These are phyloP conservation scores for Acanthosoma haemorrhoidale DNA, from an alignment of 2,888 invertebrate genomes.

Conservation along the genomic window DNA sequence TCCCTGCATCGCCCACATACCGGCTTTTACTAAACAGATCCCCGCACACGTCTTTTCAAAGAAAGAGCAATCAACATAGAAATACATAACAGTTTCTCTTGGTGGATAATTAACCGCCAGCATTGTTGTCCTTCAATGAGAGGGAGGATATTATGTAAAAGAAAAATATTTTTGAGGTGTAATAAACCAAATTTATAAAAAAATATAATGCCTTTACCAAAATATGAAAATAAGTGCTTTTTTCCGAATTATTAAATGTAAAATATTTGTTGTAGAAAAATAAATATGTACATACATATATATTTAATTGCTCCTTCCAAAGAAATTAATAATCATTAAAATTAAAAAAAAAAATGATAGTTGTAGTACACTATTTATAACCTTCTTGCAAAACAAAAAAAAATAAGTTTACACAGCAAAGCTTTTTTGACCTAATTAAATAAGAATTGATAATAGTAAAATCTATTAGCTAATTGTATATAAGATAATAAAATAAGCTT, in stretches of 20 bases:
- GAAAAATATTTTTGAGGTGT: neutral
- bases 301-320: constrained; percentile 28
- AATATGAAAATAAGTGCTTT: constrained; percentile 10
- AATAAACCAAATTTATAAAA: neutral
- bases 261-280: neutral
- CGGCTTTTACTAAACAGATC: constrained; percentile 36
- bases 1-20: constrained; percentile 33
- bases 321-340: neutral
- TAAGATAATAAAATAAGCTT: too few species aligned
- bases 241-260: neutral
- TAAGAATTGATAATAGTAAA: too few species aligned
- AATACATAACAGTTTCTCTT: neutral
- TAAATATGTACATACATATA: constrained; percentile 2
- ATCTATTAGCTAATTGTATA: too few species aligned
- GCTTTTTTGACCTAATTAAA: too few species aligned
- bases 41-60: constrained; percentile 24
- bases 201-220: neutral
- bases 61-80: constrained; percentile 31
- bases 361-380: constrained; percentile 13
- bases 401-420: neutral
- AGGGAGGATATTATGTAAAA: neutral
- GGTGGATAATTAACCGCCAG: constrained; percentile 13
- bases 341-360: neutral
- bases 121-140: constrained; percentile 1
- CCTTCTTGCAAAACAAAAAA: neutral